Evolutionary conservation across 2,113 vertebrate genomes (phyloP), one percentile per base, ranked within the genome.

Genomic region (Callospermophilus lateralis): DNA sequence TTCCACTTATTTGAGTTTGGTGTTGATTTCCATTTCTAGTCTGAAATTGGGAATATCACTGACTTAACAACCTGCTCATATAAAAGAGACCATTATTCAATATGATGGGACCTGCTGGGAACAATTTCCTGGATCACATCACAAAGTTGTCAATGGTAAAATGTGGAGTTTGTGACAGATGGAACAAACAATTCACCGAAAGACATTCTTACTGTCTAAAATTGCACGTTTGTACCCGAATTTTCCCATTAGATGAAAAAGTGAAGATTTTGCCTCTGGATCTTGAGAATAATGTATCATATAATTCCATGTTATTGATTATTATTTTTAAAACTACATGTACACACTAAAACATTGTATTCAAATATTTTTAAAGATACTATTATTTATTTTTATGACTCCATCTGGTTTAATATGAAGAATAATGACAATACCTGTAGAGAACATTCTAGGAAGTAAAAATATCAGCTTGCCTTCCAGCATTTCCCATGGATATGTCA

Each of bases 111-210:
- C 89, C 92, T 97, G 92, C 93, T 95, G 81, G 67, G 94, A 94
- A 96, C 89, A 95, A 93, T 97, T 96, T 97, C 95, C 88, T 93
- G 73, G 85, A 94, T 94, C 73, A 79, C 42, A 94, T 95, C 89
- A 86, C 81, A 74, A 93, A 79, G 88, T 86, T 96, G 78, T 96
- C 94, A 97, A 13, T 93, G 78, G 73, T 93, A 84, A 95, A 97
- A 89, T 68, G 92, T 89, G 30, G 85, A 95, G 13, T 67, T 55
- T 51, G 37, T 94, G 92, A 95, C 93, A 96, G 83, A 97, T 93
- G 93, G 95, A 92, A 84, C 39, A 39, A 24, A 34, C 74, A n/a
- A 74, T 93, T 93, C 89, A 74, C 79, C 53, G 32, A 89, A 70
- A 86, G 48, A n/a, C n/a, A 58, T 79, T 94, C 79, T 85, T 89